Evolutionary conservation across 2,888 invertebrate species (phyloP).

Genomic region (Acronicta alni): DNA sequence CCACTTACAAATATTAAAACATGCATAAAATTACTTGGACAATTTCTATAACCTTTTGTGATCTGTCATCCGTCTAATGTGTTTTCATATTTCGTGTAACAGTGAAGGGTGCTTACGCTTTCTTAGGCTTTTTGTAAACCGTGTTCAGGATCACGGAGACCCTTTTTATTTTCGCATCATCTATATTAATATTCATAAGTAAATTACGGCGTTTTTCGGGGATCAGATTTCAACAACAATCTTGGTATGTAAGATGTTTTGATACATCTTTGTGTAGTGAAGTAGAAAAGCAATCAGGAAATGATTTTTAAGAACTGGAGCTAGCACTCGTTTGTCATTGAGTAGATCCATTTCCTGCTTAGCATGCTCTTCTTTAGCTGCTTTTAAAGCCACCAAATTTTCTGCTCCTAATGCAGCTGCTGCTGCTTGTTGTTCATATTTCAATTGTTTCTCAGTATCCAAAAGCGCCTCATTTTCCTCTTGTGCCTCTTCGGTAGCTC

Average conservation of each 20-base stretch:
- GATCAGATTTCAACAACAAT: slow-evolving; percentile 46
- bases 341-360: slow-evolving; percentile 93
- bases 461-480: slow-evolving; percentile 96
- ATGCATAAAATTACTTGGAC: slow-evolving; percentile 77
- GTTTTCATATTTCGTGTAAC: slow-evolving; percentile 78
- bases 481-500: slow-evolving; percentile 96
- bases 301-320: slow-evolving; percentile 1
- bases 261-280: slow-evolving; percentile 25
- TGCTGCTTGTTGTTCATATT: slow-evolving; percentile 96
- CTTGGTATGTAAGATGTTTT: slow-evolving; percentile 13
- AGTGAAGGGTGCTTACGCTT: slow-evolving; percentile 65
- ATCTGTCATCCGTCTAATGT: slow-evolving; percentile 87
- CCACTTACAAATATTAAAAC: slow-evolving; percentile 83
- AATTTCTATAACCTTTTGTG: slow-evolving; percentile 75
- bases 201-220: slow-evolving; percentile 81
- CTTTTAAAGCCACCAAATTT: slow-evolving; percentile 94
- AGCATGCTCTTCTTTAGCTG: slow-evolving; percentile 94
- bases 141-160: slow-evolving; percentile 70
- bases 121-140: slow-evolving; percentile 75
- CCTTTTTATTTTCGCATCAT: slow-evolving; percentile 70
- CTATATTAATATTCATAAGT: slow-evolving; percentile 88
- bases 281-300: slow-evolving; percentile 30
- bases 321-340: slow-evolving; percentile 92
- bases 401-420: slow-evolving; percentile 96
- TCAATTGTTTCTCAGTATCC: slow-evolving; percentile 96